Evolutionary conservation across 2,113 vertebrate species (phyloP).

Genomic region (Ptyas mucosa): DNA sequence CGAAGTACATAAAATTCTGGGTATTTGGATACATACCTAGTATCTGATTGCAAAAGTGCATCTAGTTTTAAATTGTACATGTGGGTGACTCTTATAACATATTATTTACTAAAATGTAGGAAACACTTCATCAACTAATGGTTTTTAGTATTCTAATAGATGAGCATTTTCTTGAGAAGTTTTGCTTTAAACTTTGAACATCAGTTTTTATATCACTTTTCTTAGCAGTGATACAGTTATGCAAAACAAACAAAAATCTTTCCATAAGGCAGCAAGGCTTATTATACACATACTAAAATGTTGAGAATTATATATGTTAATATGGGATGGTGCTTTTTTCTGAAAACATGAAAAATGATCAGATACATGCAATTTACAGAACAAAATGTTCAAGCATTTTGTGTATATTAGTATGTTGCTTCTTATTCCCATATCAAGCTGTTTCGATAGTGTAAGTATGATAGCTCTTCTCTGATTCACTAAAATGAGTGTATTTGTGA

Average conservation of each 20-base stretch:
- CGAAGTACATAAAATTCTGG: background rate
- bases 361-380: background rate
- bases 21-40: background rate
- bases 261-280: background rate
- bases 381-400: background rate
- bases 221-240: background rate
- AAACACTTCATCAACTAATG: background rate
- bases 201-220: background rate
- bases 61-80: background rate
- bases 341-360: background rate
- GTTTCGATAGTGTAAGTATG: background rate
- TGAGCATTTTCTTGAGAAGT: background rate
- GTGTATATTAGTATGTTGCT: too few species aligned
- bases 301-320: background rate
- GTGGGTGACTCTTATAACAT: background rate
- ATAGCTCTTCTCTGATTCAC: background rate
- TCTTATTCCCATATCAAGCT: background rate
- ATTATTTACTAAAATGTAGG: background rate
- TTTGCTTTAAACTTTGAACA: background rate
- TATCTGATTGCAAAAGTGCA: background rate
- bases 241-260: background rate
- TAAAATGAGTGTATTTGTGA: background rate
- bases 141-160: background rate
- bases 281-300: background rate
- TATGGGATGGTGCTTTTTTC: background rate